Evolutionary conservation across 2,888 invertebrate species (phyloP).

Genomic region (Lochmaea crataegi): DNA sequence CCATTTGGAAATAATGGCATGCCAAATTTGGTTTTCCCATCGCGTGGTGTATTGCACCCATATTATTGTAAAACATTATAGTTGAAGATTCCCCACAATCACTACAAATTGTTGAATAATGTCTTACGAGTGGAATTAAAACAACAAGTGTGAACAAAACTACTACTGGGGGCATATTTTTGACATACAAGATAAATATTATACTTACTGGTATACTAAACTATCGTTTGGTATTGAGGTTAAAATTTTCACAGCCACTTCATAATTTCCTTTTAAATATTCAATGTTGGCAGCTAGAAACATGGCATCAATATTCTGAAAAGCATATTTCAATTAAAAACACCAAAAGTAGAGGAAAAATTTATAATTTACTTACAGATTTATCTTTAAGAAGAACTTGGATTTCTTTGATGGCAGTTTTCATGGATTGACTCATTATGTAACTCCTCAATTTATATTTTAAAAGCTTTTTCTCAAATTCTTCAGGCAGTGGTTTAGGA

Average conservation of each 20-base stretch:
- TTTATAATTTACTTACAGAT: constrained; percentile 57
- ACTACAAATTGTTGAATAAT: constrained; percentile 55
- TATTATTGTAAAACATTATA: constrained; percentile 81
- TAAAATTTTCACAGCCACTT: constrained; percentile 72
- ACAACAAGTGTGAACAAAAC: no score
- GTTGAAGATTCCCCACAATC: constrained; percentile 72
- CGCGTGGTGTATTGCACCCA: constrained; percentile 84
- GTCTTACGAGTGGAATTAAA: no score
- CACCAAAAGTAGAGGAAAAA: neutral
- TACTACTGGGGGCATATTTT: no score
- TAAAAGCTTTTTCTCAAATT: constrained; percentile 68
- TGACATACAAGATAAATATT: no score
- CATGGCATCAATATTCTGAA: constrained; percentile 68
- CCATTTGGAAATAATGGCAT: constrained; percentile 82
- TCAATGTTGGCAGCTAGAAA: constrained; percentile 74
- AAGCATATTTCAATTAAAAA: constrained; percentile 30
- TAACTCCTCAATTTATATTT: constrained; percentile 73
- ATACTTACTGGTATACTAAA: constrained; percentile 65
- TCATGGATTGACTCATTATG: constrained; percentile 69
- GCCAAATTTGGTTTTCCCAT: constrained; percentile 85
- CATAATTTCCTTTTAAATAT: constrained; percentile 73
- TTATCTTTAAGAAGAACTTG: constrained; percentile 65
- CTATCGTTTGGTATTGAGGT: constrained; percentile 65
- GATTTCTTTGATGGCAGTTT: constrained; percentile 66
- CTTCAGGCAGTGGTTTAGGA: constrained; percentile 65